These are phyloP conservation scores for Styela clava DNA, from an alignment of 23 tunicate species.

Conservation along the genomic window DNA sequence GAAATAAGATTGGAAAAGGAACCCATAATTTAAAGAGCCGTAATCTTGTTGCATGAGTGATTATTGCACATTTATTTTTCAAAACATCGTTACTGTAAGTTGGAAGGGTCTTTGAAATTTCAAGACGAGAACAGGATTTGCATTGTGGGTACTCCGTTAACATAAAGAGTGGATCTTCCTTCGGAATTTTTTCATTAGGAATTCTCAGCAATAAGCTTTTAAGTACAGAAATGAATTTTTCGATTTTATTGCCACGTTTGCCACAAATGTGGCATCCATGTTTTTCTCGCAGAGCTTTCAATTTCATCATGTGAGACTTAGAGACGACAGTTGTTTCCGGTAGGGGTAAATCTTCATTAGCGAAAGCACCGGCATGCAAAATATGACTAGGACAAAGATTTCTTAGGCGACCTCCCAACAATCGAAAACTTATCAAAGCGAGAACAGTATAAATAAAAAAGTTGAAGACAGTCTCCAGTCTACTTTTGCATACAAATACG, in stretches of 20 bases:
- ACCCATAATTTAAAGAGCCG: slow-evolving; percentile 65
- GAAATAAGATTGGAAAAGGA: slow-evolving; percentile 60
- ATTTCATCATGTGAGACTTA: slow-evolving; percentile 14
- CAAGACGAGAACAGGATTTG: slow-evolving; percentile 51
- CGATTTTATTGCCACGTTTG: slow-evolving; percentile 15
- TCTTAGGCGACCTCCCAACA: slow-evolving; percentile 44
- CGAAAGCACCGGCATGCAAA: slow-evolving; percentile 75
- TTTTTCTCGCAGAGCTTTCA: slow-evolving; percentile 36
- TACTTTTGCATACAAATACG: neutral
- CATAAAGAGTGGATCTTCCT: slow-evolving; percentile 76
- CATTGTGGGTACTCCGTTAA: slow-evolving; percentile 69
- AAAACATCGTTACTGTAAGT: neutral
- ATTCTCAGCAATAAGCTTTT: neutral
- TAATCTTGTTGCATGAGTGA: slow-evolving; percentile 49
- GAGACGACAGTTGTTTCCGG: slow-evolving; percentile 19
- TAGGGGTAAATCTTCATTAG: slow-evolving; percentile 34
- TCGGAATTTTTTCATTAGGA: neutral
- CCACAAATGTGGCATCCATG: slow-evolving; percentile 89
- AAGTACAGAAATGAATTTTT: slow-evolving; percentile 14
- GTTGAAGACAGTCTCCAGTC: neutral
- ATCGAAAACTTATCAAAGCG: slow-evolving; percentile 27
- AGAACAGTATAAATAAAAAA: slow-evolving; percentile 3
- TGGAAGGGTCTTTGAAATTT: slow-evolving; percentile 57
- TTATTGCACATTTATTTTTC: slow-evolving; percentile 18
- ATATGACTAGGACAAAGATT: slow-evolving; percentile 61